Conservation (phyloP, 2,797 vertebrate genomes). For the Rhinella marina region DNA sequence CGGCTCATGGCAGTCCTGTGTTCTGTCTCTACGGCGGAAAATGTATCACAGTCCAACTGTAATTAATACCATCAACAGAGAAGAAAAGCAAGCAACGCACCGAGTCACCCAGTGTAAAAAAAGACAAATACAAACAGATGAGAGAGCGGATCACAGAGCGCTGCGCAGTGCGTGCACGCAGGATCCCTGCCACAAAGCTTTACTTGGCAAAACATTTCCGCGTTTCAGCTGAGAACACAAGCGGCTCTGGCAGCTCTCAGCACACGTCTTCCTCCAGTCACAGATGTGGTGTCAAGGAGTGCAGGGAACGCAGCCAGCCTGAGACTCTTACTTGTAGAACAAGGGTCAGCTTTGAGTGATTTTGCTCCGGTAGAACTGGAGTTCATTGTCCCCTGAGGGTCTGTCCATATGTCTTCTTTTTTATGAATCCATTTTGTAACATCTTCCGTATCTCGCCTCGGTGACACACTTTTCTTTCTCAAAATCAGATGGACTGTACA, state of each 20-base stretch:
- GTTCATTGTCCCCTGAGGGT: constrained; percentile 29
- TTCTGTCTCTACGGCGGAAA: background rate
- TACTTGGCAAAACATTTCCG: constrained; percentile 43
- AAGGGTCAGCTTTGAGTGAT: constrained; percentile 38
- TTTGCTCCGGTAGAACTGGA: constrained; percentile 8
- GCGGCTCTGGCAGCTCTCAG: constrained; percentile 32
- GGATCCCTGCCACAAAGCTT: background rate
- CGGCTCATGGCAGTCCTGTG: too few relatives aligned
- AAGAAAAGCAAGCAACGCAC: background rate
- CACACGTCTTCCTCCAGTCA: constrained; percentile 33
- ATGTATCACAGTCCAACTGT: background rate
- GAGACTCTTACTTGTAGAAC: constrained; percentile 22
- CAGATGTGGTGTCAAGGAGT: constrained; percentile 46
- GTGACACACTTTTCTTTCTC: background rate
- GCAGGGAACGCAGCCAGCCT: constrained; percentile 38
- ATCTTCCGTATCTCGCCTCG: background rate
- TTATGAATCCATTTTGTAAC: background rate
- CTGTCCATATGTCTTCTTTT: constrained; percentile 27
- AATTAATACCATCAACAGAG: background rate
- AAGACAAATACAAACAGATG: background rate
- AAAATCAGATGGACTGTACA: background rate
- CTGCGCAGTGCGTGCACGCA: background rate
- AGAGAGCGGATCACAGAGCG: background rate
- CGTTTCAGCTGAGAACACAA: constrained; percentile 35
- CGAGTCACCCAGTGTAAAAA: background rate